Conservation (phyloP, 2,888 invertebrate genomes). For the Ecliptopera silaceata region DNA sequence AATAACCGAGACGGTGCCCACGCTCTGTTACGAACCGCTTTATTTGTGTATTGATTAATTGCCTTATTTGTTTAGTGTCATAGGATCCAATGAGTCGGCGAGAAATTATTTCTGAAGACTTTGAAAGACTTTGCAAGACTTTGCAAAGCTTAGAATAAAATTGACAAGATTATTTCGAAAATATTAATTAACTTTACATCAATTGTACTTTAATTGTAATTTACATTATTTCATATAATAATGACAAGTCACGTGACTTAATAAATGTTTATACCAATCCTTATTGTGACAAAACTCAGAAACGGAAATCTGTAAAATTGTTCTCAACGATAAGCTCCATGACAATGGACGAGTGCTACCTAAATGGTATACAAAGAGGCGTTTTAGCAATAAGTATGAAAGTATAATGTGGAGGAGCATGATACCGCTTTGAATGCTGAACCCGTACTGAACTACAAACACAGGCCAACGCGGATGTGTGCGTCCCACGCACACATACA, state of each 20-base stretch:
- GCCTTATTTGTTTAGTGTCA: conserved; percentile 63
- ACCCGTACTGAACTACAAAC: conserved; percentile 77
- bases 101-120: background rate
- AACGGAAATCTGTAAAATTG: conserved; percentile 15
- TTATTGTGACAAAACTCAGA: background rate
- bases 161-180: too few relatives aligned
- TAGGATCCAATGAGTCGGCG: conserved; percentile 32
- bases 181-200: too few relatives aligned
- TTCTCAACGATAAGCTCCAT: conserved; percentile 13
- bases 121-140: background rate
- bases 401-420: conserved; percentile 75
- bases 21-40: conserved; percentile 69
- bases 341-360: conserved; percentile 31
- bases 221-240: too few relatives aligned
- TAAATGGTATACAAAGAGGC: conserved; percentile 58
- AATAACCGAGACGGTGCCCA: conserved; percentile 73
- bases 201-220: too few relatives aligned
- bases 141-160: too few relatives aligned
- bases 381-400: conserved; percentile 78
- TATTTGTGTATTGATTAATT: conserved; percentile 79
- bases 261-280: too few relatives aligned
- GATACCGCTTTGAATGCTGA: conserved; percentile 78
- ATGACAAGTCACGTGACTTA: background rate
- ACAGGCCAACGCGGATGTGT: conserved; percentile 55
- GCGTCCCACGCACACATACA: conserved; percentile 59